phyloP scores from a whole-genome alignment of 1,140 invertebrate species.

The Lordiphosa clarofinis region DNA sequence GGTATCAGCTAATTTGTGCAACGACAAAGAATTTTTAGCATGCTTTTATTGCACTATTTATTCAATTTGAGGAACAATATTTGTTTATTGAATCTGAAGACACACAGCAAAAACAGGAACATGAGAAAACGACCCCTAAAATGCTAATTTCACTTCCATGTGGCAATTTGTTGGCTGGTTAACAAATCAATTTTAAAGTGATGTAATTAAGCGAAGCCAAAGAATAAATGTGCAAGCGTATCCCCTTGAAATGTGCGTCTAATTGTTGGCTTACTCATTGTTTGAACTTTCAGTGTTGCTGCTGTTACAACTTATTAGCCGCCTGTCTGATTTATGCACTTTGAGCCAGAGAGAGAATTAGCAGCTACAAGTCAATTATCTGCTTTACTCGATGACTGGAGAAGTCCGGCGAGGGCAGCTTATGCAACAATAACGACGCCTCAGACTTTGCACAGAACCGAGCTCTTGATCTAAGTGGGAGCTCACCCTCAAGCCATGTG shows the following conservation, averaged over 20 bases:
- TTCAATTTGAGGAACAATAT: no score
- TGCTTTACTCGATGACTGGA: conserved; percentile 23
- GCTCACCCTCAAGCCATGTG: conserved; percentile 37
- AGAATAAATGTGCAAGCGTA: conserved; percentile 5
- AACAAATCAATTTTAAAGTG: no score
- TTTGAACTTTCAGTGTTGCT: conserved; percentile 20
- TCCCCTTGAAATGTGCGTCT: neutral
- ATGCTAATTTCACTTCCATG: neutral
- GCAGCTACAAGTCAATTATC: conserved; percentile 43
- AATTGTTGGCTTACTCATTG: conserved; percentile 7
- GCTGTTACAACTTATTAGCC: neutral
- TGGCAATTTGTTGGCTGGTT: conserved; percentile 4
- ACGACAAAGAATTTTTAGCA: no score
- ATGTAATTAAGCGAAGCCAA: conserved; percentile 1
- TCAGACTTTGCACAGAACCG: conserved; percentile 38
- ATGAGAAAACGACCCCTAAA: no score
- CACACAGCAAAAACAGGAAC: no score
- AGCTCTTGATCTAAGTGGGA: conserved; percentile 33
- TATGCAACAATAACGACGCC: conserved; percentile 17
- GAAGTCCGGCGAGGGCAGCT: conserved; percentile 18
- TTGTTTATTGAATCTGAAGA: no score
- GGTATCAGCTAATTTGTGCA: no score
- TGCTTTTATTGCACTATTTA: no score
- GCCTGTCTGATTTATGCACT: conserved; percentile 34
- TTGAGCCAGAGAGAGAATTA: conserved; percentile 37